phyloP scores from a whole-genome alignment of 2,888 invertebrate species.

The Anoplius nigerrimus region DNA sequence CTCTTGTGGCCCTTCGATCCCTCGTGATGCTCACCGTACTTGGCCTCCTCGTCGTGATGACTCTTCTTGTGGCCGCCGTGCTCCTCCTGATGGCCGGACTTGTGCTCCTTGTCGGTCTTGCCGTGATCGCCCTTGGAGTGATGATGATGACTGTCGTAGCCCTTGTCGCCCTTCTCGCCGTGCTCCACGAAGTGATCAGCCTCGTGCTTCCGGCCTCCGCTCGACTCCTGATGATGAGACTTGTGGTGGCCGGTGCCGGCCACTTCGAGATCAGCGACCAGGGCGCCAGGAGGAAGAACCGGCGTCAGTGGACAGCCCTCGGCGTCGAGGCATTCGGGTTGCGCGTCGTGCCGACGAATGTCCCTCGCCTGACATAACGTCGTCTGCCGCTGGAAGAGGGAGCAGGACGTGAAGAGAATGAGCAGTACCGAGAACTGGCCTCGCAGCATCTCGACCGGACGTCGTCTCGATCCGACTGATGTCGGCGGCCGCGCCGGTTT shows the following conservation, averaged over 20 bases:
- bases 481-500: constrained; percentile 41
- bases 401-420: constrained; percentile 33
- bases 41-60: constrained; percentile 85
- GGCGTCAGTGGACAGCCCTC: no score
- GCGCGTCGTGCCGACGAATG: constrained; percentile 15
- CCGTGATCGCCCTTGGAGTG: constrained; percentile 83
- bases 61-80: constrained; percentile 89
- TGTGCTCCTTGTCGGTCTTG: constrained; percentile 86
- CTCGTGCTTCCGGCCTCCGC: constrained; percentile 75
- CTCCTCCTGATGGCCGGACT: constrained; percentile 83
- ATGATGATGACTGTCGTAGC: constrained; percentile 70
- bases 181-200: constrained; percentile 77
- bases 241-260: constrained; percentile 60
- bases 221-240: constrained; percentile 59
- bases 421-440: constrained; percentile 28
- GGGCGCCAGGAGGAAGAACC: background rate
- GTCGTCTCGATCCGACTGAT: constrained; percentile 59
- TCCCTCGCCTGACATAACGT: constrained; percentile 52
- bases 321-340: no score
- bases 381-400: constrained; percentile 35
- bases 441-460: constrained; percentile 54
- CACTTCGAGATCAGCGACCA: constrained; percentile 53
- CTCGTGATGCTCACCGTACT: constrained; percentile 87
- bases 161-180: constrained; percentile 77
- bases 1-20: constrained; percentile 87